These are phyloP conservation scores for Sesia bembeciformis DNA, from an alignment of 2,888 invertebrate genomes.

Conservation along the genomic window DNA sequence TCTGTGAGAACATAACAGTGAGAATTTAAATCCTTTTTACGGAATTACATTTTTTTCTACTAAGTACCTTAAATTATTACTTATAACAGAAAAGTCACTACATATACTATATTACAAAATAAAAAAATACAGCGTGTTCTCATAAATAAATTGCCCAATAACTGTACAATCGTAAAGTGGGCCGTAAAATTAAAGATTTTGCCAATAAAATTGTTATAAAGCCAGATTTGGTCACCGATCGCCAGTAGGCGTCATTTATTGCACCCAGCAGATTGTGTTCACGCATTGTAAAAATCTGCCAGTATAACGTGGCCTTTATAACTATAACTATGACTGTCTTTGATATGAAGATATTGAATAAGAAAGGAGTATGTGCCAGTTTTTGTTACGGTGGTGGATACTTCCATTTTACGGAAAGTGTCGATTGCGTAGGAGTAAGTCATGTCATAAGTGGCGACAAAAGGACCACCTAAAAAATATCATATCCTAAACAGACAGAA, in stretches of 20 bases:
- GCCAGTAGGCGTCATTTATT: slow-evolving; percentile 33
- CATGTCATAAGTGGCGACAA: not conserved
- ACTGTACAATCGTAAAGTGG: slow-evolving; percentile 26
- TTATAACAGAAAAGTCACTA: no score
- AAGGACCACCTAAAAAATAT: not conserved
- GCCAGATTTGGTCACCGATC: slow-evolving; percentile 20
- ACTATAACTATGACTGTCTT: no score
- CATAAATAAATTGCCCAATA: slow-evolving; percentile 13
- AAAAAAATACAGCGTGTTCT: not conserved
- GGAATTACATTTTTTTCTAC: no score
- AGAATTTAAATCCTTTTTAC: no score
- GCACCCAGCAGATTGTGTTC: slow-evolving; percentile 1
- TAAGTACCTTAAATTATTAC: no score
- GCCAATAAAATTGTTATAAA: slow-evolving; percentile 29
- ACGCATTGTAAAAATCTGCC: not conserved
- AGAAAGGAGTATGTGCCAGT: not conserved
- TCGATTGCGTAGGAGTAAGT: not conserved
- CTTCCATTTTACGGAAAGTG: not conserved
- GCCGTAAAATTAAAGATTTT: slow-evolving; percentile 37
- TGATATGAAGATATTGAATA: not conserved
- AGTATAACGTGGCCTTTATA: not conserved
- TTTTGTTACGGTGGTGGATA: not conserved
- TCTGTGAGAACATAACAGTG: no score
- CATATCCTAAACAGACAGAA: no score
- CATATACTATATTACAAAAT: no score